Base-by-base conservation (phyloP, 1,140 invertebrate species). In the Hyposmocoma kahamanoa region DNA sequence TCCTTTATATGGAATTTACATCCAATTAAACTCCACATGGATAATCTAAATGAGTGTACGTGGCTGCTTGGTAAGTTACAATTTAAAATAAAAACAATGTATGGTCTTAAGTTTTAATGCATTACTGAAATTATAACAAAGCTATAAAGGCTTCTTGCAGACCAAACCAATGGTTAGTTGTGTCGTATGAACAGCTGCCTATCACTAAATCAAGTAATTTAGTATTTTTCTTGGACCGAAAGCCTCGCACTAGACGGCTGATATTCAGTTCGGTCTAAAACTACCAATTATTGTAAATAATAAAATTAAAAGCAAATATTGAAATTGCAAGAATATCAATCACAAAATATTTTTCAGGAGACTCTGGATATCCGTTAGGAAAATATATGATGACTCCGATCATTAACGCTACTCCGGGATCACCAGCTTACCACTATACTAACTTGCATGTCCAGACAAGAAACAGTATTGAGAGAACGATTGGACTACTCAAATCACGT, bases 401-500 rank as follows among this genome's bases (percentile, higher is more conserved):
- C n/a, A 9, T 49, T 8, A 30, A 57, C 50, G 42, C 55, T 43
- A 17, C 20, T 13, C 48, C 50, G 17, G 43, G 46, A 15, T 46
- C 62, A 4, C 55, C 55, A 26, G 62, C 61, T 10, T 30, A 22
- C 3, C 19, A 53, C 22, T 57, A 60, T 26, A 64, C 38, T 0
- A 0, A 47, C 9, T 0, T 36, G 15, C 54, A 61, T 65, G n/a
- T 53, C 3, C 28, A 18, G 0, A 22, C 58, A 10, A 34, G 53
- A 22, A 58, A 52, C 17, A 32, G 22, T 2, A 42, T 64, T 2
- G 57, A 57, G 22, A 21, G 54, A n/a, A 53, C 57, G 4, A 67
- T 70, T 54, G 66, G 59, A 6, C 38, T 73, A 22, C 52, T 71
- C 22, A 72, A 71, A 48, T 52, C 50, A 34, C 38, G 67, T 19